Conservation (phyloP, 2,797 vertebrate genomes). For the Paratrypauchen microcephalus region DNA sequence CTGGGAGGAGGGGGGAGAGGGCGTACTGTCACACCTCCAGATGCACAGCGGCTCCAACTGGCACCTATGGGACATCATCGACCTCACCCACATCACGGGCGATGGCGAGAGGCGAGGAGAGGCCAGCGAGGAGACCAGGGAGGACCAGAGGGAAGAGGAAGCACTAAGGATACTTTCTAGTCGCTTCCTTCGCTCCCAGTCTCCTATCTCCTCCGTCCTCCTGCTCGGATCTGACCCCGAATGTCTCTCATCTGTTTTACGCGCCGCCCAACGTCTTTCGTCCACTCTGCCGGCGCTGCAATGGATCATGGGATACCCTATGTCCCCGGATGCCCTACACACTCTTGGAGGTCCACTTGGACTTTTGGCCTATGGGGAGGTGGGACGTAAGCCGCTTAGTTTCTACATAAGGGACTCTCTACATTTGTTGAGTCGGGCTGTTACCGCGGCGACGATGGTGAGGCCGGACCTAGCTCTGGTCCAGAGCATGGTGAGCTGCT, state of each 20-base stretch:
- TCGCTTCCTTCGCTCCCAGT: constrained; percentile 74
- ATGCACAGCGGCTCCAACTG: constrained; percentile 70
- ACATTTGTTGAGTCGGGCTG: constrained; percentile 80
- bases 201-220: constrained; percentile 76
- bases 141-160: constrained; percentile 68
- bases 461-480: constrained; percentile 76
- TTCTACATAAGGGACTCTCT: constrained; percentile 84
- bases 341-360: constrained; percentile 84
- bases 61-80: constrained; percentile 81
- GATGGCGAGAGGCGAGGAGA: constrained; percentile 42
- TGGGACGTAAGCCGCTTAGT: constrained; percentile 83
- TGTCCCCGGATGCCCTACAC: constrained; percentile 82
- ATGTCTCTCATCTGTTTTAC: constrained; percentile 76
- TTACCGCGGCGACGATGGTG: constrained; percentile 70
- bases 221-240: constrained; percentile 84
- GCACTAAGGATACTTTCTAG: constrained; percentile 73
- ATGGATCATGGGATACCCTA: constrained; percentile 89
- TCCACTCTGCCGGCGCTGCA: constrained; percentile 76
- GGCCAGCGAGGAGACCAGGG: constrained; percentile 62
- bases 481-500: constrained; percentile 80
- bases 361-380: constrained; percentile 88
- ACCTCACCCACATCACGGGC: constrained; percentile 73
- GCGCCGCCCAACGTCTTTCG: constrained; percentile 68
- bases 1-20: constrained; percentile 72
- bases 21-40: constrained; percentile 82